These are phyloP conservation scores for Pomatostomus ruficeps DNA, from an alignment of 2,113 vertebrate species.

Conservation along the genomic window DNA sequence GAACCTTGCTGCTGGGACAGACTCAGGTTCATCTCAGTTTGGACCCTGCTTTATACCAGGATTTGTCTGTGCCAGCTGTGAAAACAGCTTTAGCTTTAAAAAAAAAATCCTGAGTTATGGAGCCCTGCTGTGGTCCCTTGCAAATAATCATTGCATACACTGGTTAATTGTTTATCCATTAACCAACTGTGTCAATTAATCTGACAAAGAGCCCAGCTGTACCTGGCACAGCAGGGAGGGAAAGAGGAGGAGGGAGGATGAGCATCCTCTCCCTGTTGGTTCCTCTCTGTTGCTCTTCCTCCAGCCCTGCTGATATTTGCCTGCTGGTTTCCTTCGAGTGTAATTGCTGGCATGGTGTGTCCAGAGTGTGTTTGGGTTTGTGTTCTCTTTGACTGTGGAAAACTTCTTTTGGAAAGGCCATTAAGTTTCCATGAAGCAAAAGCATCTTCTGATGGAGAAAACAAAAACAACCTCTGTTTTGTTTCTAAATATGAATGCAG, in stretches of 20 bases:
- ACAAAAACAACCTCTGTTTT: neutral
- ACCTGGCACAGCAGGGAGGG: neutral
- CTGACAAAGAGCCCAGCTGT: neutral
- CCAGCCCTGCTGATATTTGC: neutral
- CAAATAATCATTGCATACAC: neutral
- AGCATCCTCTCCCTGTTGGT: neutral
- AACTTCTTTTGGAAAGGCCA: neutral
- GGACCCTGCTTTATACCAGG: neutral
- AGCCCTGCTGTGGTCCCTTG: neutral
- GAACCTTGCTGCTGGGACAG: neutral
- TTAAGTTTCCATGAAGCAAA: neutral
- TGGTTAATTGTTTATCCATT: constrained; percentile 62
- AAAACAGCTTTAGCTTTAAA: neutral
- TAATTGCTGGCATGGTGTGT: rapidly evolving
- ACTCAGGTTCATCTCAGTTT: neutral
- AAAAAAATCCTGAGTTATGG: neutral
- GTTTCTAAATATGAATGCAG: neutral
- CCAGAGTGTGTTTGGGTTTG: neutral
- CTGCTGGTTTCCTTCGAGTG: neutral
- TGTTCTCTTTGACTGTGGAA: neutral
- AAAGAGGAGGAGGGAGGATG: neutral
- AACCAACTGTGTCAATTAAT: neutral
- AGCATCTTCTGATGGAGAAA: neutral
- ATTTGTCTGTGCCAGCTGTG: neutral
- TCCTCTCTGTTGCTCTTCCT: neutral